Evolutionary conservation across 2,797 vertebrate species (phyloP), one percentile per base, ranked within the genome.

Genomic region (Champsocephalus esox): DNA sequence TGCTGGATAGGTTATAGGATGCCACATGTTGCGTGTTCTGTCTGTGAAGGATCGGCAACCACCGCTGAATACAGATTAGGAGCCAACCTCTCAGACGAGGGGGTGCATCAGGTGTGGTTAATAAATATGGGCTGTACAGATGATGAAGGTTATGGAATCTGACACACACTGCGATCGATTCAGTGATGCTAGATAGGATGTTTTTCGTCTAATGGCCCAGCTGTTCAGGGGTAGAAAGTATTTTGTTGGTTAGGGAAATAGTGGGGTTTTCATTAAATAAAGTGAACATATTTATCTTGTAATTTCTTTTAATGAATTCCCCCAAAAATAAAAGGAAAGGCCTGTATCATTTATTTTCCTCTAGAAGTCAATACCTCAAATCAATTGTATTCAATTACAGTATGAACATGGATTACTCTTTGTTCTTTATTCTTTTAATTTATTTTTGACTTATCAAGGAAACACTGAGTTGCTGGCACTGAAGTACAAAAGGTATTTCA

Each of bases 1-100:
- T 54, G 63, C 38, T 45, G 21, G 12, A 43, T 13, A 54, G 68
- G 66, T 21, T 61, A 24, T 63, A 83, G 73, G 66, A 70, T 70
- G 75, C 63, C 76, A 54, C 62, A 71, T 79, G 70, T 78, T 72
- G 64, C 7, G 0, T 24, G 57, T 80, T 83, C 80, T 69, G 43
- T 72, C 46, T 66, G 59, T 49, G 43, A 73, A 58, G 57, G 76
- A 79, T 77, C 1, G 13, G 66, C 19, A 16, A 17, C 49, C 0
- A 19, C 73, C 57, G 69, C 65, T 63, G 87, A 83, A 87, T 80
- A 81, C 80, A 79, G 71, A 90, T 80, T 51, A 80, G 66, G 24
- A 56, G 38, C 32, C 1, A 8, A 43, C 46, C 55, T 61, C 45
- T 59, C 54, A 68, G 80, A 67, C 24, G 10, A 66, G 73, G 73